Percentiles rank a stretch among this genome's conserved stretches.
Evolutionary conservation across 2,888 invertebrate genomes (phyloP).

Genomic region (Phalera bucephala): DNA sequence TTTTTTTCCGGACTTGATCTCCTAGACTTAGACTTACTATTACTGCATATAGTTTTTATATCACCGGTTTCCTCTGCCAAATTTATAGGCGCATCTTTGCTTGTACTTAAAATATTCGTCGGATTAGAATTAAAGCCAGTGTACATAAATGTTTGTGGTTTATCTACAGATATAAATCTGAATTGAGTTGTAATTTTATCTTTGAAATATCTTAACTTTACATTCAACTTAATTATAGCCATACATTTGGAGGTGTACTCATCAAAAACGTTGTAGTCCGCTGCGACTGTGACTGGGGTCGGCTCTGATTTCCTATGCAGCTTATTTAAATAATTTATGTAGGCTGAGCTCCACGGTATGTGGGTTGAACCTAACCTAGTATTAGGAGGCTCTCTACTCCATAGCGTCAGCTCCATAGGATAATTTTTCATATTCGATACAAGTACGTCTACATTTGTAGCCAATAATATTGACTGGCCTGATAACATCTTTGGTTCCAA

Average conservation of each 20-base stretch:
- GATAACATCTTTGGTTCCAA: slow-evolving; percentile 30
- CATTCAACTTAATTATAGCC: slow-evolving; percentile 48
- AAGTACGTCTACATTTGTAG: slow-evolving; percentile 38
- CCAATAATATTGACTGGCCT: slow-evolving; percentile 45
- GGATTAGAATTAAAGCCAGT: slow-evolving; percentile 20
- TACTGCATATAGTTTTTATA: slow-evolving; percentile 43
- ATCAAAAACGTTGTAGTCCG: slow-evolving; percentile 51
- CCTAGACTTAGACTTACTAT: slow-evolving; percentile 23
- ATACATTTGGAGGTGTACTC: slow-evolving; percentile 54
- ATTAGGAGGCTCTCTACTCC: slow-evolving; percentile 37
- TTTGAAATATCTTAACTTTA: slow-evolving; percentile 49
- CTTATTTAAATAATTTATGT: slow-evolving; percentile 48
- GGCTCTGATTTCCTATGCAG: slow-evolving; percentile 22
- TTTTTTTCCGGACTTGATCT: slow-evolving; percentile 5
- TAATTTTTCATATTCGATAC: slow-evolving; percentile 51
- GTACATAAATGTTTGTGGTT: slow-evolving; percentile 18
- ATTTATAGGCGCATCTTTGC: slow-evolving; percentile 10
- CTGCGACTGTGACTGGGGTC: slow-evolving; percentile 33
- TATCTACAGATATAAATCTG: slow-evolving; percentile 21
- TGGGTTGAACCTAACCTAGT: slow-evolving; percentile 47
- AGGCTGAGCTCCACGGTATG: slow-evolving; percentile 54
- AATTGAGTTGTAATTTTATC: slow-evolving; percentile 32
- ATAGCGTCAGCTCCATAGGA: slow-evolving; percentile 57
- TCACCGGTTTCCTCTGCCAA: slow-evolving; percentile 28
- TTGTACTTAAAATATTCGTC: slow-evolving; percentile 13